Evolutionary conservation across 1,140 invertebrate genomes (phyloP), one percentile per base, ranked within the genome.

Genomic region (Zaprionus lachaisei): DNA sequence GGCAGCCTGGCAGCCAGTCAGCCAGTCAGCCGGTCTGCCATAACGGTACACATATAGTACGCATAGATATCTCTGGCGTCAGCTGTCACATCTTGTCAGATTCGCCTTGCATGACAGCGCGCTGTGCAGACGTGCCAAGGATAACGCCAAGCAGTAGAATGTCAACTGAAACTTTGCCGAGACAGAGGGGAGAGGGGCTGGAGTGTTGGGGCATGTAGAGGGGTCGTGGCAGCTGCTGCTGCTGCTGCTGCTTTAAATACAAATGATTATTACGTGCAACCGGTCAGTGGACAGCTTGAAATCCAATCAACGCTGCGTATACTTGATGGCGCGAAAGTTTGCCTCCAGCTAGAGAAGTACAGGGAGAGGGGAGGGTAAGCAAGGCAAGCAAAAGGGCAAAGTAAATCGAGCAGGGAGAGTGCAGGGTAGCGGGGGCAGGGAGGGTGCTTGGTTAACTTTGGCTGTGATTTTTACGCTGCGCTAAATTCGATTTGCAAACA

Each of bases 291-390:
- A 81, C 79, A 87, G 84, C 61, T 76, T 47, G 54, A 84, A 87
- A 87, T 87, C 84, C 81, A 87, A 90, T 87, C 85, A 90, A 89
- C 84, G 56, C 67, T 76, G 84, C 84, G 84, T 87, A 87, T 84
- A 83, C 81, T 79, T 79, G 85, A 81, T 84, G 57, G 28, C 34
- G 37, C 34, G 6, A 60, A 62, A 81, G 60, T 73, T 65, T 62
- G 49, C 37, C 17, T 49, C 51, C 9, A 7, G n/a, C n/a, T 11
- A 22, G 47, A 22, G 47, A 51, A 11, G 11, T 4, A 20, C 2
- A 2, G 9, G 9, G 22, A 12, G 20, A 20, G 12, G 12, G 6
- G 6, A 26, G 17, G 60, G 4, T 5, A 24, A 34, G 9, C 24
- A 64, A 37, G 5, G 5, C 37, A 38, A 38, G 41, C 38, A 15